Percentiles rank a stretch among this genome's conserved stretches.
Evolutionary conservation across 2,888 invertebrate genomes (phyloP).

Genomic region (Deroplatys truncata): DNA sequence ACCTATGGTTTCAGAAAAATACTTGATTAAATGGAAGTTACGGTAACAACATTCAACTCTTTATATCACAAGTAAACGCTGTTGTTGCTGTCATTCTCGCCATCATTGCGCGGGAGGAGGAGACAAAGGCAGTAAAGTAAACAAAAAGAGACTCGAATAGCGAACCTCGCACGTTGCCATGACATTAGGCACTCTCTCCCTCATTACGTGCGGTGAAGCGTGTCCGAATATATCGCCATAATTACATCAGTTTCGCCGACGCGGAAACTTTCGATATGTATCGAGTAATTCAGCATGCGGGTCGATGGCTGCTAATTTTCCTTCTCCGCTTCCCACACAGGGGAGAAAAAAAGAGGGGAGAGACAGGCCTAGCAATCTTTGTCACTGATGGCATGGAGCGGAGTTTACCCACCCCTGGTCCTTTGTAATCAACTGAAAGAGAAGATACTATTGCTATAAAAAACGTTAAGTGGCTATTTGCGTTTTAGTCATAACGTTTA

Average conservation of each 20-base stretch:
- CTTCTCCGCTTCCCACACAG: not conserved
- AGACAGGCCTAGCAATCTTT: not conserved
- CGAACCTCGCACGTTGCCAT: not conserved
- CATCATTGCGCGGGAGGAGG: not conserved
- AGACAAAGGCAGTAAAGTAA: not conserved
- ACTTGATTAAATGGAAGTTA: no score
- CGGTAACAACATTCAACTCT: no score
- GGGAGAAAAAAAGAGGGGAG: not conserved
- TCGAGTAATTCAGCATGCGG: not conserved
- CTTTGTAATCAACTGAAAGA: no score
- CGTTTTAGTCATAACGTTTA: no score
- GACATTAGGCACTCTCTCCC: not conserved
- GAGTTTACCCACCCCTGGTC: no score
- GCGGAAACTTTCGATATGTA: not conserved
- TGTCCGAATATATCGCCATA: not conserved
- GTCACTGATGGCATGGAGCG: not conserved
- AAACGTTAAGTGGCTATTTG: no score
- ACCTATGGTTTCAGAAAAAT: no score
- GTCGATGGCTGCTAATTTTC: not conserved
- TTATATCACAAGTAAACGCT: no score
- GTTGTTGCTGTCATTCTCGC: accelerated
- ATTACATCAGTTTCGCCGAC: not conserved
- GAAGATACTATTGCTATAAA: no score
- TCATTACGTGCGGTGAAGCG: not conserved
- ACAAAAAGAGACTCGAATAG: not conserved